Evolutionary conservation across 2,888 invertebrate species (phyloP), one percentile per base, ranked within the genome.

Genomic region (Bellardia bayeri): DNA sequence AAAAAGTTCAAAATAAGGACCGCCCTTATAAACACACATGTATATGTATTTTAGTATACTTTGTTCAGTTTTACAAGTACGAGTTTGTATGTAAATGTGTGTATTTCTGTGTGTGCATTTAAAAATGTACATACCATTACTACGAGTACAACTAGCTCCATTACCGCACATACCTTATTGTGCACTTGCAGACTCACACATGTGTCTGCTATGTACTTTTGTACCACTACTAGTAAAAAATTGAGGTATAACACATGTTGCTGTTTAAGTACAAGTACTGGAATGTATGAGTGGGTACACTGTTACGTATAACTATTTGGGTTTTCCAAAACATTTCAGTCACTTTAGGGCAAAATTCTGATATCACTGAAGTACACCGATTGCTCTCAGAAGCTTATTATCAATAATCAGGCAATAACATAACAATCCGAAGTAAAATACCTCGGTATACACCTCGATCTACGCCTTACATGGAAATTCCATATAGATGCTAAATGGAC

Each of bases 171-270:
- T 82, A 45, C 49, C 23, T 49, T 58, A 58, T 58, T 2, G 23
- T 69, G 14, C 40, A 54, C 51, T 58, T 40, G 16, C 14, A 75
- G 11, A 30, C 45, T 13, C 8, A 33, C 13, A 76, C 56, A 71
- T 78, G 64, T 72, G 30, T n/a, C 42, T 63, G 37, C 13, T 58
- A 16, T 33, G 56, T 33, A 69, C 2, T 61, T 80, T 51, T 54
- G 14, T 45, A 16, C 6, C 23, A 78, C n/a, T 64, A 76, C 33
- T 63, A 71, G 37, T 56, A 9, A 45, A 7, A 75, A 45, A 56
- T 72, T 66, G 49, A 56, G 45, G 58, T 64, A 64, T 63, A 83
- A 56, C 71, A 78, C 71, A 78, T 78, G 76, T 78, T 72, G 56
- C 71, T 84, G n/a, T 11, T 16, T 14, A 76, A 61, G 14, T 42